phyloP scores from a whole-genome alignment of 2,113 vertebrate genomes.

The Callaeas wilsoni region DNA sequence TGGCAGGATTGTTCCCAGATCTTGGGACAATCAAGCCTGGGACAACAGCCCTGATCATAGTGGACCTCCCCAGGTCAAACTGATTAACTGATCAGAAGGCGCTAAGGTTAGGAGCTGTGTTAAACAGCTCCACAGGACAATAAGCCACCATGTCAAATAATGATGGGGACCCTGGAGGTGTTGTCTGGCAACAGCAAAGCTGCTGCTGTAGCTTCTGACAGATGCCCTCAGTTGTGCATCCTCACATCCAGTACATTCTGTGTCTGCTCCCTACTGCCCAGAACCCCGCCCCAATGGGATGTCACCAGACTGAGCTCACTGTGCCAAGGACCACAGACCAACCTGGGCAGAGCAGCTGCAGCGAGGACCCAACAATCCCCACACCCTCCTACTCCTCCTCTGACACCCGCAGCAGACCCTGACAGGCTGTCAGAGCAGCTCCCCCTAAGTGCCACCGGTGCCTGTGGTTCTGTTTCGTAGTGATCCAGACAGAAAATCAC shows the following conservation, averaged over 20 bases:
- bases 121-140: neutral
- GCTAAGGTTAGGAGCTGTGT: neutral
- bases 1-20: neutral
- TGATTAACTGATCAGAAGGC: neutral
- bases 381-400: neutral
- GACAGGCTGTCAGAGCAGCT: neutral
- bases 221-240: neutral
- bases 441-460: rapidly evolving
- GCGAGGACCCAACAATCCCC: neutral
- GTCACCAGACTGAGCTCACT: neutral
- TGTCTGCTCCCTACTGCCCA: neutral
- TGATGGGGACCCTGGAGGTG: neutral
- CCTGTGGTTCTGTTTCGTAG: rapidly evolving
- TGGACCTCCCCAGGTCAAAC: neutral
- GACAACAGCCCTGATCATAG: neutral
- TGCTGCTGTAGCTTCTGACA: neutral
- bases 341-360: neutral
- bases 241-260: neutral
- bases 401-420: neutral
- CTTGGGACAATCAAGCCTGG: no score
- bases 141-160: neutral
- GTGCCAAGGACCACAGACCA: neutral
- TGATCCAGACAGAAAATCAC: neutral
- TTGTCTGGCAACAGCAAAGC: neutral
- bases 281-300: neutral